Conservation (phyloP, 2,888 invertebrate genomes). For the Julus scanicus region DNA sequence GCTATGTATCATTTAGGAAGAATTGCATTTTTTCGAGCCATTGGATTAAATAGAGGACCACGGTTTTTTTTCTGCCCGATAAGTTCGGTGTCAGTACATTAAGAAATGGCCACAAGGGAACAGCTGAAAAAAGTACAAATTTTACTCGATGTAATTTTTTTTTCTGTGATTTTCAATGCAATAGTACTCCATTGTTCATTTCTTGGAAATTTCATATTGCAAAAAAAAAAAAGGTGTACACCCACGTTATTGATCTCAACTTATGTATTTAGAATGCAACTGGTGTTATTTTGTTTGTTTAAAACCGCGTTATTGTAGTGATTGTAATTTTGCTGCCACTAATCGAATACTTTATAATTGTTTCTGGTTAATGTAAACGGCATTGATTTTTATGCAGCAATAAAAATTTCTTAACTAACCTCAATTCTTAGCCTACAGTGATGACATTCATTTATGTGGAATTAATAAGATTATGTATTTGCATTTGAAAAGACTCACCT, state of each 20-base stretch:
- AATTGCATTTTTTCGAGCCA: background rate
- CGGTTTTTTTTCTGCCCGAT: background rate
- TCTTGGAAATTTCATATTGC: constrained; percentile 29
- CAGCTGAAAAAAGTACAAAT: constrained; percentile 30
- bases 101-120: background rate
- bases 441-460: background rate
- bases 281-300: constrained; percentile 6
- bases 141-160: constrained; percentile 26
- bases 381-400: constrained; percentile 41
- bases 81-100: background rate
- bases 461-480: too few relatives aligned
- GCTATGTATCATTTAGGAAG: background rate
- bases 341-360: constrained; percentile 20
- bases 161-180: constrained; percentile 42
- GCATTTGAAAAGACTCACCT: too few relatives aligned
- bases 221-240: background rate
- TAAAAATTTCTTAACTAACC: constrained; percentile 42
- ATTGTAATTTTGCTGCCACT: constrained; percentile 38
- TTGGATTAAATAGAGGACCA: constrained; percentile 23
- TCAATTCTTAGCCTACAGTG: background rate
- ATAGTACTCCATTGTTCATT: background rate
- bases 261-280: constrained; percentile 38
- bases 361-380: constrained; percentile 20
- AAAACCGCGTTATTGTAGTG: constrained; percentile 23
- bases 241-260: constrained; percentile 23